These are phyloP conservation scores for Coilia nasus DNA, from an alignment of 2,797 vertebrate species.

Conservation along the genomic window DNA sequence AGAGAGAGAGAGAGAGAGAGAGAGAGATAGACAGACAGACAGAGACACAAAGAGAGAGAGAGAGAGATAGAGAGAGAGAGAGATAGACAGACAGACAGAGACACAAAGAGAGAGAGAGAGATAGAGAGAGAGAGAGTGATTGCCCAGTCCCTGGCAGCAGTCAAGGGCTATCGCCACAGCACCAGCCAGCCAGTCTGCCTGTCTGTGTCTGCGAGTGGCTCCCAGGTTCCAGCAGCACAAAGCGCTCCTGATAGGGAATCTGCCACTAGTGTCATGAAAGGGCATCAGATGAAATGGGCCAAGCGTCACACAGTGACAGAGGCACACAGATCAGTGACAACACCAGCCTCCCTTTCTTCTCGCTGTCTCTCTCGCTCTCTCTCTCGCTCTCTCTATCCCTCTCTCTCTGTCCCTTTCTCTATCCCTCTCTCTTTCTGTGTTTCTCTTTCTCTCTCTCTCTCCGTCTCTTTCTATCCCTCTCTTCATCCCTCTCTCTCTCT, in stretches of 20 bases:
- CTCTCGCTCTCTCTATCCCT: background rate
- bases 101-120: background rate
- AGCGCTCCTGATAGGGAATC: conserved; percentile 12
- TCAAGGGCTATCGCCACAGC: conserved; percentile 3
- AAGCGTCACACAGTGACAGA: conserved; percentile 25
- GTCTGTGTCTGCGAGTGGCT: background rate
- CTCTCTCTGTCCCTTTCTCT: background rate
- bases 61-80: background rate
- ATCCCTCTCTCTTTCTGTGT: too few relatives aligned
- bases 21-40: background rate
- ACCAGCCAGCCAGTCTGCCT: conserved; percentile 14
- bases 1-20: background rate
- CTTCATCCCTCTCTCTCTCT: too few relatives aligned
- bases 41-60: background rate
- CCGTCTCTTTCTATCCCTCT: too few relatives aligned
- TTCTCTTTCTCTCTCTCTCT: too few relatives aligned
- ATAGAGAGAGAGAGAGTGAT: background rate
- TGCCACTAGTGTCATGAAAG: conserved; percentile 28
- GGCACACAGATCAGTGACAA: conserved; percentile 32
- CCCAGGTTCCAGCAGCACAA: background rate
- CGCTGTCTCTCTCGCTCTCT: background rate
- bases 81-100: background rate
- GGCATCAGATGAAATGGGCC: conserved; percentile 44
- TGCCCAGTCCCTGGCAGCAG: background rate
- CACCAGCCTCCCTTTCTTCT: conserved; percentile 34